A percentile compares a stretch with the other conserved stretches of the same genome.
Conservation (phyloP, 1,140 invertebrate species). For the Sitophilus oryzae region DNA sequence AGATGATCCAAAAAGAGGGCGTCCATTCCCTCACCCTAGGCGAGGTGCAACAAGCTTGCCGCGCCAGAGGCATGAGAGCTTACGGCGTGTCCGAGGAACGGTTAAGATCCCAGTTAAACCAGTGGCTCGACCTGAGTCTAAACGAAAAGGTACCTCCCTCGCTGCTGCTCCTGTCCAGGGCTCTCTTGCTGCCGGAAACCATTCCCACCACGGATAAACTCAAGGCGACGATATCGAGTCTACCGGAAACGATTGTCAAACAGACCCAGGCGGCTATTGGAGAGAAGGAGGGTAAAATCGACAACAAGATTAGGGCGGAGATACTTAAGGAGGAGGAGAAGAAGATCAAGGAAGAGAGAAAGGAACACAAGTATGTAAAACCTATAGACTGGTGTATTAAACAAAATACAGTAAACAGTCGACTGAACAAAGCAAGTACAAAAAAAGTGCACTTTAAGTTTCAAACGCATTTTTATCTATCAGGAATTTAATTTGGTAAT, state of each 20-base stretch:
- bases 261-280: slow-evolving; percentile 90
- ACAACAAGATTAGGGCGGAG: slow-evolving; percentile 84
- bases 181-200: slow-evolving; percentile 87
- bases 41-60: slow-evolving; percentile 93
- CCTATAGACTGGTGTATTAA: no score
- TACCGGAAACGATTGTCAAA: slow-evolving; percentile 82
- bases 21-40: slow-evolving; percentile 79
- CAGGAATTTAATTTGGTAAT: no score
- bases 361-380: slow-evolving; percentile 57
- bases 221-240: slow-evolving; percentile 86
- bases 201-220: slow-evolving; percentile 81
- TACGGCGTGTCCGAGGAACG: slow-evolving; percentile 88
- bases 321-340: slow-evolving; percentile 86
- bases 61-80: slow-evolving; percentile 93
- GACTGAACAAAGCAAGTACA: no score
- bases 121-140: slow-evolving; percentile 95
- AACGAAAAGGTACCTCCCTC: slow-evolving; percentile 94
- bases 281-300: slow-evolving; percentile 88
- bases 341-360: slow-evolving; percentile 83
- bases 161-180: slow-evolving; percentile 83
- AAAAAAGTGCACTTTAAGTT: no score
- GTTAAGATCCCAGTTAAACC: slow-evolving; percentile 76
- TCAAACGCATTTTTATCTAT: no score
- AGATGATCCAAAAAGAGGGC: slow-evolving; percentile 93
- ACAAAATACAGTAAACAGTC: no score